Conservation (phyloP, 2,888 invertebrate genomes). For the Brenthis hecate region DNA sequence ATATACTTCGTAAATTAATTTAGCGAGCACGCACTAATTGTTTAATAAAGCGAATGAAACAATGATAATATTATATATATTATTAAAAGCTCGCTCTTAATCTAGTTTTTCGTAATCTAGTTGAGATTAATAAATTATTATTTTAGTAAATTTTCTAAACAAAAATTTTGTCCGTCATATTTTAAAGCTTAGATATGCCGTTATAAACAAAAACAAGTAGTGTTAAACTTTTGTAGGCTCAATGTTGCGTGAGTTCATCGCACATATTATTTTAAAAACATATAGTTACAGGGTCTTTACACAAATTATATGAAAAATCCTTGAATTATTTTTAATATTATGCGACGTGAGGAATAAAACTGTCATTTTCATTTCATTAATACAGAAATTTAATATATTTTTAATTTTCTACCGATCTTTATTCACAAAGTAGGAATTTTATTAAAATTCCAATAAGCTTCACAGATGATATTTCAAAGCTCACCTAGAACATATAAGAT, state of each 20-base stretch:
- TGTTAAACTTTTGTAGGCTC: neutral
- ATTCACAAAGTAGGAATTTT: constrained; percentile 9
- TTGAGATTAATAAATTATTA: no score
- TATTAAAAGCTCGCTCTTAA: no score
- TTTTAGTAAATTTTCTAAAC: no score
- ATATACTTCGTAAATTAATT: no score
- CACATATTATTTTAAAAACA: constrained; percentile 4
- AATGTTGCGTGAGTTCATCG: constrained; percentile 6
- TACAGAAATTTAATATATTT: neutral
- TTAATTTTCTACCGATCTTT: neutral
- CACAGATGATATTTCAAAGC: constrained; percentile 11
- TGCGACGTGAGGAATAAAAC: neutral
- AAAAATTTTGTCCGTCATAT: neutral
- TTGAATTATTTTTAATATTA: neutral
- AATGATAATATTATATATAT: no score
- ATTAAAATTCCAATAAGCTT: constrained; percentile 13
- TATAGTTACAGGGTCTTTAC: neutral
- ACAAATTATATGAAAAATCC: neutral
- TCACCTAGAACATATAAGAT: neutral
- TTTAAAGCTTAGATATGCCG: neutral
- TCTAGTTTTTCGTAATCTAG: no score
- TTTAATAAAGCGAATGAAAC: no score
- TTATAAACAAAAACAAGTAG: neutral
- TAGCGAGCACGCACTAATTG: no score
- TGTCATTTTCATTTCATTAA: neutral